These are phyloP conservation scores for Greenwoodochromis staneri DNA, from an alignment of 2,113 vertebrate species.

Conservation along the genomic window DNA sequence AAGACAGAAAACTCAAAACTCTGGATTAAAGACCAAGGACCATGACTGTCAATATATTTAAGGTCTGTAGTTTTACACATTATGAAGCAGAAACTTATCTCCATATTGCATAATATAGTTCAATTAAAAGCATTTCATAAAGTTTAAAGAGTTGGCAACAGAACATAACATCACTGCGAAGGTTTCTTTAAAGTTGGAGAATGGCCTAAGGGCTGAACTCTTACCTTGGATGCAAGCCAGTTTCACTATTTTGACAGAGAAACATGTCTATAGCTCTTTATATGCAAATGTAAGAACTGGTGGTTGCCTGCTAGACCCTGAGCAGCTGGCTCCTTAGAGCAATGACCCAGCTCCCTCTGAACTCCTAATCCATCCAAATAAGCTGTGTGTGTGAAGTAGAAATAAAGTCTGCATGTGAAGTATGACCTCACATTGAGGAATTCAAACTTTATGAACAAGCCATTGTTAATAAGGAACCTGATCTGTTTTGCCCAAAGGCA, in stretches of 20 bases:
- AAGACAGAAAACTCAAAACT: background rate
- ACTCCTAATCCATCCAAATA: background rate
- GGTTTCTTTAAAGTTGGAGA: background rate
- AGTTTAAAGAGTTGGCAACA: background rate
- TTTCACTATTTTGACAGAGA: background rate
- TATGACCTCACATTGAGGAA: background rate
- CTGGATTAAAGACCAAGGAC: background rate
- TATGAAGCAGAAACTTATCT: too few relatives aligned
- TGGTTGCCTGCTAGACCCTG: background rate
- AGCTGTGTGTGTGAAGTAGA: fast-evolving
- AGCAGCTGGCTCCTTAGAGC: background rate
- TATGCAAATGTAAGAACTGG: background rate
- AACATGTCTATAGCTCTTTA: background rate
- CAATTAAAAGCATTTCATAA: too few relatives aligned
- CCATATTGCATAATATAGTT: too few relatives aligned
- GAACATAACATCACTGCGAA: background rate
- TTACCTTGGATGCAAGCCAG: background rate
- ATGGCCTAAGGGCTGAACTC: background rate
- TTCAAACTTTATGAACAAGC: background rate
- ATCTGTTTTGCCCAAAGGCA: background rate
- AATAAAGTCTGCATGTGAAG: background rate
- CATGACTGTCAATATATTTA: too few relatives aligned
- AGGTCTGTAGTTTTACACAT: too few relatives aligned
- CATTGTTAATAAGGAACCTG: background rate
- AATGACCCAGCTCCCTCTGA: background rate